Base-by-base conservation (phyloP, 1,140 invertebrate species). In the Calliopsis andreniformis region DNA sequence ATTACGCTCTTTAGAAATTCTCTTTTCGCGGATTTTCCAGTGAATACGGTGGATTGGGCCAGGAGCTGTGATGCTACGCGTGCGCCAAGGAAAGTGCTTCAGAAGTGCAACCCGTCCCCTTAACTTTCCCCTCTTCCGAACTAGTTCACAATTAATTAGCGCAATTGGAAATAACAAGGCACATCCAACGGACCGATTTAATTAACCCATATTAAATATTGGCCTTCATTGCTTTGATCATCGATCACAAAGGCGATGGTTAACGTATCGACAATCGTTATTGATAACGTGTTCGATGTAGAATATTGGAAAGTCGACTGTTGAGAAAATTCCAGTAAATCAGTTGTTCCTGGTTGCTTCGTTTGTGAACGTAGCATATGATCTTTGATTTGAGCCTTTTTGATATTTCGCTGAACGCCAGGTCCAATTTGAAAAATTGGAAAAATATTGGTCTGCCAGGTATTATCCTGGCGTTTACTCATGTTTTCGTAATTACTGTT, bases 1-100 rank as follows among this genome's bases (percentile, higher is more conserved):
- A 73, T 73, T 73, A 55, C 47, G 18, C 61, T 25, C 39, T 66
- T 73, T 66, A 55, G 39, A 73, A 66, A 73, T 45, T 35, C 70
- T 49, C 20, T 66, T n/a, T 45, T 45, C 49, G 39, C n/a, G 28
- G 61, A 66, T 63, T 30, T 64, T 10, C 1, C 32, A 16, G 14
- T 8, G 47, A 53, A 51, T 39, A 53, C 18, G 14, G 18, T 3
- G 12, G 53, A 58, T 45, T 53, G 32, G n/a, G 3, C 18, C 7
- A 23, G 39, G 30, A 69, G 18, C 23, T n/a, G 30, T 32, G 14
- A 18, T 12, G n/a, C n/a, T 28, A 58, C 28, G 30, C n/a, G 2
- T n/a, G 4, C 12, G 35, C n/a, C 61, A 51, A 53, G 43, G 47
- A 10, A 64, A 55, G 25, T n/a, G 28, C 23, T 20, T 0, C 10